These are phyloP conservation scores for Kryphioiulus occultus DNA, from an alignment of 2,888 invertebrate species.

Conservation along the genomic window DNA sequence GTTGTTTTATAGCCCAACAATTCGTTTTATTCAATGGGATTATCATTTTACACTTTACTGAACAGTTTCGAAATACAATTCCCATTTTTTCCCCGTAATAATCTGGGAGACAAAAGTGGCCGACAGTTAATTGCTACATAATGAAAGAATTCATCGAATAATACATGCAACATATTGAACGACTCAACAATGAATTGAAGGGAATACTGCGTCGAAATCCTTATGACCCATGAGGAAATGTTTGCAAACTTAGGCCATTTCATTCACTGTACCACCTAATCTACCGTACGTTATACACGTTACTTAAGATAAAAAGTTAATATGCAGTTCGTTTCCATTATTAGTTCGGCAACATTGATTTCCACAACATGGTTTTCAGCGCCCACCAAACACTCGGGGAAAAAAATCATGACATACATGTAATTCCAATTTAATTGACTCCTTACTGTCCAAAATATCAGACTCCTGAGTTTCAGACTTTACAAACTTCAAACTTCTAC, in stretches of 20 bases:
- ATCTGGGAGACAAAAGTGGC: conserved; percentile 18
- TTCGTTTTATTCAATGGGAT: conserved; percentile 31
- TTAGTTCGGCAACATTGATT: neutral
- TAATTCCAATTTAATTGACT: neutral
- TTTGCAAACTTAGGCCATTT: neutral
- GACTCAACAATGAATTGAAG: neutral
- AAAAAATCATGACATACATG: neutral
- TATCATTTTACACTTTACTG: conserved; percentile 6
- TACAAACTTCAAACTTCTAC: neutral
- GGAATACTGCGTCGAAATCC: neutral
- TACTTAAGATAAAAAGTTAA: neutral
- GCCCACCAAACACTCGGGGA: neutral
- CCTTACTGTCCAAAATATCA: neutral
- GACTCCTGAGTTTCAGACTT: neutral
- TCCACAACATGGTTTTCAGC: neutral
- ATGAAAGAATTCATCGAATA: neutral
- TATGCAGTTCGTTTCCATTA: neutral
- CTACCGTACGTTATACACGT: neutral
- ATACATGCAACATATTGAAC: neutral
- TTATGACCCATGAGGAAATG: neutral
- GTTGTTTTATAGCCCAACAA: conserved; percentile 25
- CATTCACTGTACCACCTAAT: neutral
- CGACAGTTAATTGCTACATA: neutral
- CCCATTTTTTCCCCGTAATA: neutral
- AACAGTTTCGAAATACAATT: conserved; percentile 2